Base-by-base conservation (phyloP, 23 tunicate species). In the Botrylloides violaceus region DNA sequence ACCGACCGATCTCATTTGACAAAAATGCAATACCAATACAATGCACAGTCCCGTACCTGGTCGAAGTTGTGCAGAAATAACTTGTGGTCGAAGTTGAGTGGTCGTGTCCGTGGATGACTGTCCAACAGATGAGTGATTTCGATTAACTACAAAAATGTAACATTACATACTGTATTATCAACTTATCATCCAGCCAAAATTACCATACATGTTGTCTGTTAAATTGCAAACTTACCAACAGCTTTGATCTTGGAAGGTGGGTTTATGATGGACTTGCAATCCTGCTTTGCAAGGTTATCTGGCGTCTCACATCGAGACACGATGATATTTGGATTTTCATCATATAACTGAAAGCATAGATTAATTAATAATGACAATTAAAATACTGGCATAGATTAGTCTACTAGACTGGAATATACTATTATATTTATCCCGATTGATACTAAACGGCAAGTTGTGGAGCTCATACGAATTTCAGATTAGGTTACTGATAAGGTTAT, bases 21-120 rank as follows among this genome's bases (percentile, higher is more conserved):
- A n/a, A n/a, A n/a, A n/a, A n/a, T n/a, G n/a, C n/a, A n/a, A n/a
- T n/a, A n/a, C n/a, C n/a, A n/a, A n/a, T n/a, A 58, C 23, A 58
- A 9, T 58, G 26, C 23, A 4, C 55, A 12, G 18, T 12, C 15
- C 18, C 0, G 18, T 68, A 88, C 96, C 96, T 39, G 88, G 88
- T 65, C 96, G 36, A 4, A 79, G 43, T 29, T 72, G 39, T 3
- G 62, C 83, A 31, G 77, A 71, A 38, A 88, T 65, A 4, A 35
- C 65, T 73, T 88, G 96, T 7, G 96, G 96, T 48, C 72, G 72
- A 27, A 88, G 66, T 59, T 88, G 96, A 0, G 88, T 88, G 12
- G 96, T 88, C 53, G 50, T 75, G 36, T 88, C 96, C 0, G 81
- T 75, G 56, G 39, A 79, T 23, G 70, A 58, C 39, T 71, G 70